Conservation (phyloP, 2,113 vertebrate species). For the Rhynchomys soricoides region DNA sequence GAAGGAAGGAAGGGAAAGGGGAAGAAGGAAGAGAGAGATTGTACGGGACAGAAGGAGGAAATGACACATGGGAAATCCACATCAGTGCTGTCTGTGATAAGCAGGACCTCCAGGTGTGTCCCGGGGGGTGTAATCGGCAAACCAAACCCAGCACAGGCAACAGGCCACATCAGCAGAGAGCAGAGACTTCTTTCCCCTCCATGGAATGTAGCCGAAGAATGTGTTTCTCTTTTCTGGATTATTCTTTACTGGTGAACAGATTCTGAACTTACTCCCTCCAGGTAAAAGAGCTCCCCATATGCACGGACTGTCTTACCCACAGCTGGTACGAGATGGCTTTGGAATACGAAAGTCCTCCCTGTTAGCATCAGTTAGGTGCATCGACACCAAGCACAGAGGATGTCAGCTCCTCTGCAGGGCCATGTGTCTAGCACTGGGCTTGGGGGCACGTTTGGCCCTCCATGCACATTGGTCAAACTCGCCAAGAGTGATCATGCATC, state of each 20-base stretch:
- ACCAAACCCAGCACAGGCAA: not conserved
- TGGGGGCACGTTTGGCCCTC: no score
- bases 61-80: not conserved
- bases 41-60: not conserved
- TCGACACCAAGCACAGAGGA: not conserved
- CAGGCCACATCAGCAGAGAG: not conserved
- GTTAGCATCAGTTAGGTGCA: no score
- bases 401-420: not conserved
- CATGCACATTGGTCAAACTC: not conserved
- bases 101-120: not conserved
- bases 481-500: not conserved
- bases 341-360: not conserved
- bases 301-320: no score
- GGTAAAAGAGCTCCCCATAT: not conserved
- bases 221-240: not conserved
- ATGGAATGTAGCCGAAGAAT: not conserved
- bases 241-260: not conserved
- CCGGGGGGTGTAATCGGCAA: not conserved
- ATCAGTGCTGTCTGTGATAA: not conserved
- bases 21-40: not conserved
- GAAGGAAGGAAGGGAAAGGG: accelerated
- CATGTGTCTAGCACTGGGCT: not conserved
- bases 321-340: no score
- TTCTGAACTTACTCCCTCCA: not conserved
- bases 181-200: not conserved